These are phyloP conservation scores for Bos taurus DNA, from an alignment of 2,113 vertebrate species.

Conservation along the genomic window ARS-UCD2.0 NC_037328.1:149561001-149561500, in stretches of 20 bases:
- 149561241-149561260: background rate
- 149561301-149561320: background rate
- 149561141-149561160: background rate
- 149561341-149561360: background rate
- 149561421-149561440: background rate
- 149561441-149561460: background rate
- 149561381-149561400: background rate
- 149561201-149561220: background rate
- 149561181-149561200: background rate
- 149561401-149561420: background rate
- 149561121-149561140: background rate
- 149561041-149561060: background rate
- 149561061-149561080: background rate
- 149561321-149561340: background rate
- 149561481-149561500: background rate
- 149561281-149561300: background rate
- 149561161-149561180: background rate
- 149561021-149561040: background rate
- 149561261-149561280: background rate
- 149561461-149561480: background rate
- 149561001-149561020: background rate
- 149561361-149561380: background rate
- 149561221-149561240: background rate
- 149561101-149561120: background rate
- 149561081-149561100: background rate